Evolutionary conservation across 2,797 vertebrate species (phyloP).

Genomic region (Astyanax mexicanus): DNA sequence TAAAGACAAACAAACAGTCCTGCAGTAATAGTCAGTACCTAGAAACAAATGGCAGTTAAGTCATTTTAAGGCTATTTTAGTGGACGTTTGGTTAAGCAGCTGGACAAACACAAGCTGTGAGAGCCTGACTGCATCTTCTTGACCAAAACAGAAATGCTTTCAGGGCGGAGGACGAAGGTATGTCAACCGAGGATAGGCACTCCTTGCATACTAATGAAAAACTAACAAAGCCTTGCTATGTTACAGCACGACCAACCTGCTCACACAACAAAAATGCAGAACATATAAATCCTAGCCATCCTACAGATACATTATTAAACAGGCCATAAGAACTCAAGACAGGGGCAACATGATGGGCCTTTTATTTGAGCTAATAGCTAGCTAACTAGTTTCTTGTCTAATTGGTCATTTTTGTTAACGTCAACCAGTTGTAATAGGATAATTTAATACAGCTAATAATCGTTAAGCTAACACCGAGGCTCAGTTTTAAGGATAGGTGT

Average conservation of each 20-base stretch:
- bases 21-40: too few species aligned
- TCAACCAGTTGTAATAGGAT: neutral
- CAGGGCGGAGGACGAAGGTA: slow-evolving; percentile 33
- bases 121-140: slow-evolving; percentile 24
- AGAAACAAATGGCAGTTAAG: slow-evolving; percentile 22
- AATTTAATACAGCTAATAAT: neutral
- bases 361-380: too few species aligned
- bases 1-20: too few species aligned
- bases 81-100: slow-evolving; percentile 23
- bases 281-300: neutral
- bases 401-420: neutral
- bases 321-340: neutral
- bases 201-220: slow-evolving; percentile 52
- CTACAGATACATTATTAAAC: neutral
- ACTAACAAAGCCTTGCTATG: slow-evolving; percentile 25
- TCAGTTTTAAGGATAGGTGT: neutral
- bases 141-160: slow-evolving; percentile 40
- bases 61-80: slow-evolving; percentile 33
- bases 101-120: slow-evolving; percentile 17
- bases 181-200: slow-evolving; percentile 22
- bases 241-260: neutral
- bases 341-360: neutral
- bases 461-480: too few species aligned
- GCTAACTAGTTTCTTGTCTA: too few species aligned
- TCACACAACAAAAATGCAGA: too few species aligned